phyloP scores from a whole-genome alignment of 2,797 vertebrate species.

The Rachycentron canadum region DNA sequence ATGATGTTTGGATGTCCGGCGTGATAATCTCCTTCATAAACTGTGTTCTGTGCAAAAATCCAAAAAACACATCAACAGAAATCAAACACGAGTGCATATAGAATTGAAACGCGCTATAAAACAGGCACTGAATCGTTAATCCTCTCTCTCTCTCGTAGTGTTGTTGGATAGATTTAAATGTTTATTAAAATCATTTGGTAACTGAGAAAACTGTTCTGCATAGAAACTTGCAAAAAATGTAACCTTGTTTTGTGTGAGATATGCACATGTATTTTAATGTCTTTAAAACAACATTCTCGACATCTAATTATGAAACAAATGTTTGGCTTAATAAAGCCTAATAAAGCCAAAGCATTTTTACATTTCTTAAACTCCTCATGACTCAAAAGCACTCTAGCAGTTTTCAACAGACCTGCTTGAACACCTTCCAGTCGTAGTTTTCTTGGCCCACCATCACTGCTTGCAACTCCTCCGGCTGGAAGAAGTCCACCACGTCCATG shows the following conservation, averaged over 20 bases:
- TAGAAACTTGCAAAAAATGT: not conserved
- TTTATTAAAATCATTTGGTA: not conserved
- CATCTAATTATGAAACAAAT: not conserved
- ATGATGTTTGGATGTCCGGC: slow-evolving; percentile 90
- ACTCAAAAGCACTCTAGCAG: not conserved
- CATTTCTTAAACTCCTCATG: not conserved
- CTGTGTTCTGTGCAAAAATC: slow-evolving; percentile 86
- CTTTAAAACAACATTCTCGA: too few relatives aligned
- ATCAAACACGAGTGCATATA: not conserved
- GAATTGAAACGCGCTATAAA: not conserved
- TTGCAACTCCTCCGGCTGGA: slow-evolving; percentile 94
- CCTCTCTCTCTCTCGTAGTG: too few relatives aligned
- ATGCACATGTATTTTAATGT: too few relatives aligned
- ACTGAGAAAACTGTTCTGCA: not conserved
- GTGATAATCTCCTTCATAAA: slow-evolving; percentile 92
- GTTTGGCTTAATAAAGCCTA: too few relatives aligned
- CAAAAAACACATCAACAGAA: not conserved
- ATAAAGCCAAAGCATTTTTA: too few relatives aligned
- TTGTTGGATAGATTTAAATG: not conserved
- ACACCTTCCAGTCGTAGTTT: slow-evolving; percentile 92
- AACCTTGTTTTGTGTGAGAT: too few relatives aligned
- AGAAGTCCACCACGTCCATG: slow-evolving; percentile 89
- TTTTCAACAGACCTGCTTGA: slow-evolving; percentile 89
- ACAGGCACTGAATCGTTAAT: too few relatives aligned
- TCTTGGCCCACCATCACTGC: slow-evolving; percentile 93